Conservation (phyloP, 2,797 vertebrate genomes). For the Neopelma chrysocephalum region DNA sequence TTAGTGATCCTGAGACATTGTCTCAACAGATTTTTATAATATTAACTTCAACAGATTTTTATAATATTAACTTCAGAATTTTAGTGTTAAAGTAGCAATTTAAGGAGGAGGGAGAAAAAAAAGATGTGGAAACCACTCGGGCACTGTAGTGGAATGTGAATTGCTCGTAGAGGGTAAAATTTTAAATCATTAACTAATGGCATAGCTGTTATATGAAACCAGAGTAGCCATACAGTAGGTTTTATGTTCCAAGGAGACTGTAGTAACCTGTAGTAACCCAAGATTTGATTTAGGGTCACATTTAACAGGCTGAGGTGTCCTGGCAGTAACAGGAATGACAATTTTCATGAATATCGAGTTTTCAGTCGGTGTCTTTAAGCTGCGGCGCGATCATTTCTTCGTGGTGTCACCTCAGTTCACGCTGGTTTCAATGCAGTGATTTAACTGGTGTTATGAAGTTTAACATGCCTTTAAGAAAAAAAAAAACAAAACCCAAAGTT, state of each 20-base stretch:
- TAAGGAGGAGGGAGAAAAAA: not conserved
- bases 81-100: not conserved
- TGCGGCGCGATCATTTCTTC: not conserved
- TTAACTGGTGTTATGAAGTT: not conserved
- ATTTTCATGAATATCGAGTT: not conserved
- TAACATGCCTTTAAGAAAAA: not conserved
- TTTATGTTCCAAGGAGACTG: constrained; percentile 16
- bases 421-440: not conserved
- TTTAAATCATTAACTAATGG: constrained; percentile 64
- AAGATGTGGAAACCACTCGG: not conserved
- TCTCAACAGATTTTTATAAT: not conserved
- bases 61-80: not conserved
- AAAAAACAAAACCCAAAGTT: not conserved
- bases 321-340: not conserved
- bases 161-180: constrained; percentile 18
- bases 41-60: not conserved
- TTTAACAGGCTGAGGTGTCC: not conserved
- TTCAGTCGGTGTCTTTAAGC: not conserved
- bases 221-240: not conserved
- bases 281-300: constrained; percentile 23
- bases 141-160: constrained; percentile 16
- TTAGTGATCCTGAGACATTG: not conserved
- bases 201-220: constrained; percentile 51
- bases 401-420: not conserved
- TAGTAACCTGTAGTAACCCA: constrained; percentile 31